Base-by-base conservation (phyloP, 53 echinoderm and acorn worm species). In the Temnopleurus reevesii region DNA sequence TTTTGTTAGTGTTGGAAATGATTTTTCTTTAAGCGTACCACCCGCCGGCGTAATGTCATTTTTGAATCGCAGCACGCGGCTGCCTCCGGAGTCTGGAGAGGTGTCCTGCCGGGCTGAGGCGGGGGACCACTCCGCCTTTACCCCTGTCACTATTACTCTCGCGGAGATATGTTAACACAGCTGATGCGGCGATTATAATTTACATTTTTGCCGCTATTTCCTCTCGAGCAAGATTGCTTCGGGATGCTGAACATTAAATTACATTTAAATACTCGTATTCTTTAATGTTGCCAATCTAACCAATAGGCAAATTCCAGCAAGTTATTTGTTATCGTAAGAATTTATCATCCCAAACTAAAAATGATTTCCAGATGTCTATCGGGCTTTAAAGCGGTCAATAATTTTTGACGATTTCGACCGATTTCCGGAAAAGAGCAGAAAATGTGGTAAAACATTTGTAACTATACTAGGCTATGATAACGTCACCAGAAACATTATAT, bases 1-100 rank as follows among this genome's bases (percentile, higher is more conserved):
- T 83, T 53, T 56, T 83, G 83, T 83, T 83, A 83, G 83, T 83
- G 83, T 83, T 83, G 83, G 83, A 83, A 83, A 83, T 83, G 83
- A 55, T 83, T 83, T 83, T 83, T 55, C 55, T 83, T 34, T 83
- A 83, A 83, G 83, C 83, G 83, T 55, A 55, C 83, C 83, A 55
- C 83, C 83, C 83, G 33, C 55, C 28, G 27, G 55, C 83, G 25
- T 23, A 55, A 83, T 55, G 56, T 83, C 83, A 83, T 54, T 53
- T 83, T n/a, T 83, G 83, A 83, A 83, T 83, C 56, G 83, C 55
- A 19, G 31, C 17, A 24, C 53, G 86, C 86, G 86, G 86, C 86
- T 59, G 86, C 19, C 45, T 25, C 26, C 13, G 61, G 86, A 38
- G 61, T 15, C 18, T 59, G 21, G 61, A 46, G 59, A 59, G 59